Evolutionary conservation across 2,888 invertebrate species (phyloP).

Genomic region (Acrobasis consociella): DNA sequence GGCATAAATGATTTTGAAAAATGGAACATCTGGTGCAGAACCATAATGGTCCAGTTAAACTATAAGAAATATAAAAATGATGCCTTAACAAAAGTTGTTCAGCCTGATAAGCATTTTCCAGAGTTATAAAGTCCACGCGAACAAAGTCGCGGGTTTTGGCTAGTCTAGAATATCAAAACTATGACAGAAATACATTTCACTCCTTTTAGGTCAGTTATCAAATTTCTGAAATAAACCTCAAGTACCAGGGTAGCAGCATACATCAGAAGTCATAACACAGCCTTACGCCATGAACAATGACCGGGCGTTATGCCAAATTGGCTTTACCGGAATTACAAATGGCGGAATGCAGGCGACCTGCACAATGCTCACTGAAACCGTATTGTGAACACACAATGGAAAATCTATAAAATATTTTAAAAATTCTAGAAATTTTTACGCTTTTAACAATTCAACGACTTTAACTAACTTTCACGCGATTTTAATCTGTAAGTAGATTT

Average conservation of each 20-base stretch:
- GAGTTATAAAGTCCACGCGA: too few relatives aligned
- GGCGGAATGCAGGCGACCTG: constrained; percentile 46
- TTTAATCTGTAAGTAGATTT: background rate
- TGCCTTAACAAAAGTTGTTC: too few relatives aligned
- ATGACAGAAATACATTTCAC: background rate
- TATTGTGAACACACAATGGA: constrained; percentile 12
- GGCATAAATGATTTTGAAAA: too few relatives aligned
- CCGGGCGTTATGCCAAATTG: constrained; percentile 65
- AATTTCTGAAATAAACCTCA: background rate
- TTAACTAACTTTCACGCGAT: background rate
- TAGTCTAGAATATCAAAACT: too few relatives aligned
- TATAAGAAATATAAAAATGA: too few relatives aligned
- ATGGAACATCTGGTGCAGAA: too few relatives aligned
- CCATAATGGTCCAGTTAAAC: too few relatives aligned
- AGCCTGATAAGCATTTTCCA: too few relatives aligned
- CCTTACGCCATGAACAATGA: constrained; percentile 17
- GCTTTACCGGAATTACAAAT: constrained; percentile 54
- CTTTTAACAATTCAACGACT: background rate
- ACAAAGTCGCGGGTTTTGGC: too few relatives aligned
- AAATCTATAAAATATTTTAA: constrained; percentile 11
- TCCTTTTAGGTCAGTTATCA: background rate
- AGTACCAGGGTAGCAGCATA: background rate
- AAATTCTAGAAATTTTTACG: background rate
- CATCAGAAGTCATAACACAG: constrained; percentile 2
- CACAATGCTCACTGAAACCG: constrained; percentile 46